These are phyloP conservation scores for Lipophrys pholis DNA, from an alignment of 2,113 vertebrate genomes.

Conservation along the genomic window DNA sequence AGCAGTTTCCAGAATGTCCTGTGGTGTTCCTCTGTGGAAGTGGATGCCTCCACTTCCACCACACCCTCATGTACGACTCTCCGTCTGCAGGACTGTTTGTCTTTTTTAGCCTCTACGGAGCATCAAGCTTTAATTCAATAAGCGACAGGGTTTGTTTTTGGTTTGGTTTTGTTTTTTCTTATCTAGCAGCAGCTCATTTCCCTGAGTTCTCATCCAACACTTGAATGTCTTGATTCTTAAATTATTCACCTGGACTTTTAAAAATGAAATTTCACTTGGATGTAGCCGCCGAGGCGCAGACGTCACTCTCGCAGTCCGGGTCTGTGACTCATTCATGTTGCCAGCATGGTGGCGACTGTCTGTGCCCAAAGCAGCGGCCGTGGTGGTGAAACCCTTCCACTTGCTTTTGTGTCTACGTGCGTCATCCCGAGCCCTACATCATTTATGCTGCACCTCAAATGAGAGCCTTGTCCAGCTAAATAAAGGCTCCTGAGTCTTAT, in stretches of 20 bases:
- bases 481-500: constrained; percentile 70
- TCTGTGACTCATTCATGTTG: constrained; percentile 66
- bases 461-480: constrained; percentile 76
- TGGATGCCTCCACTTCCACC: constrained; percentile 53
- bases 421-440: constrained; percentile 76
- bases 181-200: background rate
- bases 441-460: constrained; percentile 80
- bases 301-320: constrained; percentile 31
- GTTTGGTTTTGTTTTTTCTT: background rate
- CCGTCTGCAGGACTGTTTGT: constrained; percentile 34
- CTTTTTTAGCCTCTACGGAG: constrained; percentile 3
- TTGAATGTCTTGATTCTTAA: constrained; percentile 33
- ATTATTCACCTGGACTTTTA: constrained; percentile 34
- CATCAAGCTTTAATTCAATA: constrained; percentile 35
- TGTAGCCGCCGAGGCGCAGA: constrained; percentile 15
- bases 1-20: constrained; percentile 73
- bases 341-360: constrained; percentile 57
- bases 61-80: constrained; percentile 51
- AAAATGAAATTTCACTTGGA: constrained; percentile 27
- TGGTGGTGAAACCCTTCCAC: constrained; percentile 63
- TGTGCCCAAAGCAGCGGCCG: constrained; percentile 53
- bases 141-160: background rate
- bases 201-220: constrained; percentile 18
- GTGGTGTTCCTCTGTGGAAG: constrained; percentile 69
- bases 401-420: constrained; percentile 73